phyloP scores from a whole-genome alignment of 2,797 vertebrate species.

The Chaetodon trifasciatus region DNA sequence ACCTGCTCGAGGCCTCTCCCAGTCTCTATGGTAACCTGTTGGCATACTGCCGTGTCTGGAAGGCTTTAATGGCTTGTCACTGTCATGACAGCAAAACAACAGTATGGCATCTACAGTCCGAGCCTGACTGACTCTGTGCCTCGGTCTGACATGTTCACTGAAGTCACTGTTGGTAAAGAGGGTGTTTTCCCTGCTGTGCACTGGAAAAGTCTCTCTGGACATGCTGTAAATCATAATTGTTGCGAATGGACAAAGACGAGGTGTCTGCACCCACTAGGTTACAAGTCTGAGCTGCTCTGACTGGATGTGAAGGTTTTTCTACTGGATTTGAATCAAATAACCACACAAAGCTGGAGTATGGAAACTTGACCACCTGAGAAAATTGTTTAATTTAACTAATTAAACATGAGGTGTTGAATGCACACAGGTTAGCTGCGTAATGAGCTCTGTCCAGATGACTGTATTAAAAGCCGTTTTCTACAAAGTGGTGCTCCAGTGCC shows the following conservation, averaged over 20 bases:
- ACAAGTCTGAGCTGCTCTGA: neutral
- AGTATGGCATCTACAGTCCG: slow-evolving; percentile 4
- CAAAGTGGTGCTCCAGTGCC: slow-evolving; percentile 42
- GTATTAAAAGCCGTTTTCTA: neutral
- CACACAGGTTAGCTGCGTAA: neutral
- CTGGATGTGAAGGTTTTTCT: neutral
- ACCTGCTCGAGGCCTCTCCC: slow-evolving; percentile 69
- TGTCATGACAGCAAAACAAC: slow-evolving; percentile 51
- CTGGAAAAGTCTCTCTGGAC: neutral
- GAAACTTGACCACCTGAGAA: neutral
- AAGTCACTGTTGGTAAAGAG: neutral
- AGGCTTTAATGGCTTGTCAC: slow-evolving; percentile 74
- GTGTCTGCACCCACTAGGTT: neutral
- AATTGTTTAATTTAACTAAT: neutral
- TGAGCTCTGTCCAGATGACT: neutral
- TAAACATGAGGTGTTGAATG: neutral
- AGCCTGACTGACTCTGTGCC: slow-evolving; percentile 20
- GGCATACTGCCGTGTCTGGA: slow-evolving; percentile 63
- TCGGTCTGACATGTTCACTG: slow-evolving; percentile 7
- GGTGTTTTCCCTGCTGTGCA: slow-evolving; percentile 2
- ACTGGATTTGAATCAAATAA: neutral
- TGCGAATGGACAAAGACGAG: neutral
- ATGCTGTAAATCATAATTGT: neutral
- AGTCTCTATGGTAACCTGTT: slow-evolving; percentile 85
- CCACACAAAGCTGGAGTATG: too few species aligned